A percentile compares a stretch with the other conserved stretches of the same genome.
Evolutionary conservation across 2,888 invertebrate genomes (phyloP).

Genomic region (Neoitamus cyanurus): DNA sequence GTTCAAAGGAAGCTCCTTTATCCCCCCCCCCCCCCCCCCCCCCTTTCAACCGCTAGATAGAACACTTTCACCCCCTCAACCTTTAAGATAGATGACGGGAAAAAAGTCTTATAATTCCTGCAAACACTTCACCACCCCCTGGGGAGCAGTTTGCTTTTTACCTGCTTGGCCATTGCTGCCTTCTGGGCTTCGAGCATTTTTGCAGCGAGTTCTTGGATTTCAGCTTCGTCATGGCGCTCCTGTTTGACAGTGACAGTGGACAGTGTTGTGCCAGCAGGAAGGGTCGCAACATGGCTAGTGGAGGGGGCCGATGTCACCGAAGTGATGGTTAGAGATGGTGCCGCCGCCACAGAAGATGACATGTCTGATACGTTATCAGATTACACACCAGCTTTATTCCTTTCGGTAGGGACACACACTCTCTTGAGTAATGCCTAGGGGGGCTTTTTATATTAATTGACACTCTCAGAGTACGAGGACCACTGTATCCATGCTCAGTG

Average conservation of each 20-base stretch:
- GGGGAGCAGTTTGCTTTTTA: neutral
- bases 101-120: neutral
- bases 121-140: too few relatives aligned
- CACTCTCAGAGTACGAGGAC: neutral
- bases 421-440: neutral
- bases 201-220: conserved; percentile 86
- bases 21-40: too few relatives aligned
- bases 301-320: conserved; percentile 39
- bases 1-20: neutral
- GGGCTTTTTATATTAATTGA: neutral
- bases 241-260: conserved; percentile 60
- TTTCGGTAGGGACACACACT: neutral
- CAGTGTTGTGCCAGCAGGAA: conserved; percentile 34
- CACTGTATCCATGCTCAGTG: conserved; percentile 14
- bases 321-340: conserved; percentile 47
- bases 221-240: conserved; percentile 78
- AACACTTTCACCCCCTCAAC: neutral
- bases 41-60: neutral
- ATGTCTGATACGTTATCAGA: neutral
- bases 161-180: conserved; percentile 69
- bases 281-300: neutral
- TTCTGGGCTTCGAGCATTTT: conserved; percentile 88
- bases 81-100: neutral
- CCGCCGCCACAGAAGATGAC: conserved; percentile 28
- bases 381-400: neutral